Percentiles rank a stretch among this genome's conserved stretches.
phyloP scores from a whole-genome alignment of 2,888 invertebrate genomes.

The Cerastis rubricosa region DNA sequence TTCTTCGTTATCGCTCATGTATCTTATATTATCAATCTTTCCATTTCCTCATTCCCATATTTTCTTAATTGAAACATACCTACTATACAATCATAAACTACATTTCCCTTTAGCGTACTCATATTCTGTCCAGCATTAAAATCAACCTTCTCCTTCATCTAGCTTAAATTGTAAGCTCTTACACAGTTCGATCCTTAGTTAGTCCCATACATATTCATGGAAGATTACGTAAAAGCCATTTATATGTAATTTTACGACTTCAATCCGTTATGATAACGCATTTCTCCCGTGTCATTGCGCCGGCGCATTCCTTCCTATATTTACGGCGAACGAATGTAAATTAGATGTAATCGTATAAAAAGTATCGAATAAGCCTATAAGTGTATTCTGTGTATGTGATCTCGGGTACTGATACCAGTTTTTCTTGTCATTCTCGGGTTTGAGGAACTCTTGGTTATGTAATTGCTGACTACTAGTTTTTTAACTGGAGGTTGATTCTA shows the following conservation, averaged over 20 bases:
- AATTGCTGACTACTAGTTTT: constrained; percentile 34
- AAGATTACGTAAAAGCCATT: constrained; percentile 51
- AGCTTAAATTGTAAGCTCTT: constrained; percentile 32
- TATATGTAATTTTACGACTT: constrained; percentile 56
- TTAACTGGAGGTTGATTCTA: background rate
- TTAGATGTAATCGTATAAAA: constrained; percentile 59
- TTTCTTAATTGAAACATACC: background rate
- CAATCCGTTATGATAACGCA: constrained; percentile 58
- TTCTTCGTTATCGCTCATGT: background rate
- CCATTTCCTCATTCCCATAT: background rate
- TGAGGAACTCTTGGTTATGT: constrained; percentile 46
- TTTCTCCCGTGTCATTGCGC: constrained; percentile 62
- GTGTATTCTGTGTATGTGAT: constrained; percentile 40
- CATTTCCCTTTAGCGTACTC: background rate
- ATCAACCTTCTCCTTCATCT: constrained; percentile 16
- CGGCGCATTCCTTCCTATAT: constrained; percentile 60
- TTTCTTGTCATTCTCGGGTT: constrained; percentile 45
- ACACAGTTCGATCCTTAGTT: constrained; percentile 33
- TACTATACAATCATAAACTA: background rate
- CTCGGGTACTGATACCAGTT: constrained; percentile 50
- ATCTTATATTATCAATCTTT: background rate
- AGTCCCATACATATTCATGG: constrained; percentile 57
- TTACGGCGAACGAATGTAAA: constrained; percentile 62
- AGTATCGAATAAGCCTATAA: constrained; percentile 42
- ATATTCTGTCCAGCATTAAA: constrained; percentile 12